Base-by-base conservation (phyloP, 1,140 invertebrate species). In the Drosophila varians region DNA sequence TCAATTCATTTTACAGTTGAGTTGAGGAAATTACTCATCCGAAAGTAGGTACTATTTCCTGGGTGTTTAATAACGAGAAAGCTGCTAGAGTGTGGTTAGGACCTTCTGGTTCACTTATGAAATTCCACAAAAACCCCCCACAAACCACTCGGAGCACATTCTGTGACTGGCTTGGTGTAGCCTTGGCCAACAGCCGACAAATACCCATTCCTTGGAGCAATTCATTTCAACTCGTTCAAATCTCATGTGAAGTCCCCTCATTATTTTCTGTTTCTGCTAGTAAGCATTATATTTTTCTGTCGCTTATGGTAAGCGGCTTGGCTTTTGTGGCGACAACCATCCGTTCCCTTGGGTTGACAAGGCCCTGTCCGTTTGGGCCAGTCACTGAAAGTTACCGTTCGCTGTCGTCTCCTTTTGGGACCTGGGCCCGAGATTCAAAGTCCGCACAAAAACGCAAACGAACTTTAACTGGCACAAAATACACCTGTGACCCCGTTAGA, bases 401-500 rank as follows among this genome's bases (percentile, higher is more conserved):
- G 38, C 36, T 42, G 38, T 73, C 34, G 40, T 0, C n/a, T 8
- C 60, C 45, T 60, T 66, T 45, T 16, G 61, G 62, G 61, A 66
- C 61, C 26, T 34, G 46, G 18, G 25, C 25, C 46, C 31, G 34
- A 18, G 56, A 49, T 34, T 31, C 38, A 7, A 12, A 47, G 58
- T 25, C 58, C 25, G 26, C 38, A 56, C 34, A 45, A 46, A 40
- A 36, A 21, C 34, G 45, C 38, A 64, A 61, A 58, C 77, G 58
- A 86, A 72, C 71, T 75, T 69, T 72, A 84, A 83, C 77, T 79
- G 75, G 75, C 80, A 73, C 79, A 86, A 76, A 72, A 66, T 54
- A 66, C 80, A 86, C 79, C 80, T 86, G 80, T 80, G 80, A 86
- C 76, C 79, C 75, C 69, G 83, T 74, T 73, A 46, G 23, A 45